Evolutionary conservation across 2,113 vertebrate species (phyloP), one percentile per base, ranked within the genome.

Genomic region (Semicossyphus pulcher): DNA sequence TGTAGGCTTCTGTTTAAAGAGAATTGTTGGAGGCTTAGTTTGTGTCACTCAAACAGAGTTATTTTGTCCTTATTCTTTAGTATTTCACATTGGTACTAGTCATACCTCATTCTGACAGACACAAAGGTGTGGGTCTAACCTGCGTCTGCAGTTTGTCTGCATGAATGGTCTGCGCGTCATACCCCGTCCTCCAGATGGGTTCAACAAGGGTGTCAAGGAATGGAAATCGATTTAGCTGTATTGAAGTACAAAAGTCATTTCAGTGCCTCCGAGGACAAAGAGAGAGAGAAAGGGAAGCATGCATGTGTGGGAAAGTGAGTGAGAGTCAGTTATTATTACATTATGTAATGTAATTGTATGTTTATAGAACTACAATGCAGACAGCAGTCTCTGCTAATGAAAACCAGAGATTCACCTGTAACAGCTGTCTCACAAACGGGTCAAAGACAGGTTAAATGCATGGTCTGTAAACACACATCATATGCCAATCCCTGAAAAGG

Each of bases 111-210:
- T 32, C 10, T 54, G 7, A 6, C 48, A 23, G 11, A 53, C 48
- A 16, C 18, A 14, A 16, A 23, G 10, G 12, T 29, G 11, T 8
- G 18, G 65, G 28, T 45, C n/a, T n/a, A n/a, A n/a, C n/a, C n/a
- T n/a, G n/a, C n/a, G n/a, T n/a, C 14, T 44, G 37, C 64, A 32
- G 26, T 56, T 68, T 56, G 15, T 47, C 39, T 45, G 6, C n/a
- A 56, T 68, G 16, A 68, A 45, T 32, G 9, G 6, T 23, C 51
- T 31, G 20, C 49, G 7, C 1, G 14, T 45, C 15, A 32, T 5
- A 20, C 3, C 10, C 7, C 29, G 15, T 34, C 36, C 11, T 10
- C 11, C 31, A 36, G 20, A 20, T 25, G 6, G 21, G 53, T 21
- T 42, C 7, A 66, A 21, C 4, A 4, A 1, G 2, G 23, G 21